phyloP scores from a whole-genome alignment of 2,113 vertebrate genomes.

The Lontra canadensis region DNA sequence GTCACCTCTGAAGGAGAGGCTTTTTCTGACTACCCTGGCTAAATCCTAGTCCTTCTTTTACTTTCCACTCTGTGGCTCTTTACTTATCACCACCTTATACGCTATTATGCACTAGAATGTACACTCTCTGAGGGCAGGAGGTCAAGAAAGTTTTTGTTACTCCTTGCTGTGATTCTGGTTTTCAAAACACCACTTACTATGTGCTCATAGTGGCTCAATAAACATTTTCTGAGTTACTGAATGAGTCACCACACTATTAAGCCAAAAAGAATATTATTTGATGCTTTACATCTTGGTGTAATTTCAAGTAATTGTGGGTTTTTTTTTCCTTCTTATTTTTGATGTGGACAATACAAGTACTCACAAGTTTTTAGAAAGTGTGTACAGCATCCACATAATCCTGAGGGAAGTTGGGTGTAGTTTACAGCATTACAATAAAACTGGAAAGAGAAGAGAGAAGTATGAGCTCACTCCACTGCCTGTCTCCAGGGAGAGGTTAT shows the following conservation, averaged over 20 bases:
- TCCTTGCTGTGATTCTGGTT: background rate
- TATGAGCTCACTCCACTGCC: background rate
- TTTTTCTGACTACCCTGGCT: background rate
- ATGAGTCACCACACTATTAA: background rate
- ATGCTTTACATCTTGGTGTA: background rate
- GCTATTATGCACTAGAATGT: background rate
- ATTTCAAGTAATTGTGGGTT: background rate
- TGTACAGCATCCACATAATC: background rate
- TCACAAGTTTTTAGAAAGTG: background rate
- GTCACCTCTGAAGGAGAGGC: background rate
- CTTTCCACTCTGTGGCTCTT: background rate
- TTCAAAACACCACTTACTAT: background rate
- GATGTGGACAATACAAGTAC: background rate
- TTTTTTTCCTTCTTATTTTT: background rate
- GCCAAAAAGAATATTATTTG: background rate
- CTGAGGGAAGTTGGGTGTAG: background rate
- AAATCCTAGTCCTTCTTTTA: background rate
- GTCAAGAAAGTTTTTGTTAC: background rate
- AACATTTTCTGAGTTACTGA: background rate
- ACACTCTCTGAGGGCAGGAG: background rate
- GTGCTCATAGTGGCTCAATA: background rate
- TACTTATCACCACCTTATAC: background rate
- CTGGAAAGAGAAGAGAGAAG: slow-evolving; percentile 44
- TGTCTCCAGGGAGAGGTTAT: background rate
- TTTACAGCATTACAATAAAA: slow-evolving; percentile 10